Percentiles rank a stretch among this genome's conserved stretches.
These are phyloP conservation scores for Drosophila engyochracea DNA, from an alignment of 2,888 invertebrate genomes.

Conservation along the genomic window DNA sequence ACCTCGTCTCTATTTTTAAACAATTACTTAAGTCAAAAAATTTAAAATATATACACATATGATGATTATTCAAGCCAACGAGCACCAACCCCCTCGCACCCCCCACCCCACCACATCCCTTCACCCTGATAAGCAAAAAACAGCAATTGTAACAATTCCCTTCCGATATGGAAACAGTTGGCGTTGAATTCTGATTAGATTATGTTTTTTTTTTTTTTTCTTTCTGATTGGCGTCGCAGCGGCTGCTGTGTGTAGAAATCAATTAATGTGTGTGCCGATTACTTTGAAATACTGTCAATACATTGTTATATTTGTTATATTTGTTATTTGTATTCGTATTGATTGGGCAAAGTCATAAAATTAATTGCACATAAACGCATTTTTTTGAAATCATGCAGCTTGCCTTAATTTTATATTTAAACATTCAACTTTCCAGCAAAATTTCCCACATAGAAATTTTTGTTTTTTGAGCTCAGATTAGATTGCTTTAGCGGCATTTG, in stretches of 20 bases:
- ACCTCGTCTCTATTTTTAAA: conserved; percentile 45
- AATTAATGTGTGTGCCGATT: conserved; percentile 18
- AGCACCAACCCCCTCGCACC: too few relatives aligned
- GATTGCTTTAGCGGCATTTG: conserved; percentile 33
- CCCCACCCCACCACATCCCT: too few relatives aligned
- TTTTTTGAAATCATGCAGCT: conserved; percentile 18
- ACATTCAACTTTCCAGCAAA: conserved; percentile 1
- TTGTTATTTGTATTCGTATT: conserved; percentile 15
- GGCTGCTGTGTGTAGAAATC: conserved; percentile 52
- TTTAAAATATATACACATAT: conserved; percentile 16
- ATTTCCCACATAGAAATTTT: conserved; percentile 20
- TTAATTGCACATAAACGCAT: conserved; percentile 23
- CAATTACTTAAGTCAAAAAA: conserved; percentile 46
- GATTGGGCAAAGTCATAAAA: conserved; percentile 35
- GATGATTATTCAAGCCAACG: conserved; percentile 1
- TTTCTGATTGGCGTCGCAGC: conserved; percentile 49
- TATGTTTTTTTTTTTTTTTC: conserved; percentile 17
- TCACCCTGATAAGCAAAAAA: conserved; percentile 36
- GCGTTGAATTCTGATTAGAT: conserved; percentile 45
- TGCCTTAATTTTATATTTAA: conserved; percentile 15
- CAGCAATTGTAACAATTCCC: not conserved
- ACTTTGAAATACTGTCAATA: not conserved
- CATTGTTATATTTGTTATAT: conserved; percentile 19
- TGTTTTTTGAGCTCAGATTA: conserved; percentile 27
- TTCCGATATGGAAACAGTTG: conserved; percentile 36